Evolutionary conservation across 35 echinoderm and acorn worm species (phyloP), one percentile per base, ranked within the genome.

Genomic region (Stichopus chloronotus): DNA sequence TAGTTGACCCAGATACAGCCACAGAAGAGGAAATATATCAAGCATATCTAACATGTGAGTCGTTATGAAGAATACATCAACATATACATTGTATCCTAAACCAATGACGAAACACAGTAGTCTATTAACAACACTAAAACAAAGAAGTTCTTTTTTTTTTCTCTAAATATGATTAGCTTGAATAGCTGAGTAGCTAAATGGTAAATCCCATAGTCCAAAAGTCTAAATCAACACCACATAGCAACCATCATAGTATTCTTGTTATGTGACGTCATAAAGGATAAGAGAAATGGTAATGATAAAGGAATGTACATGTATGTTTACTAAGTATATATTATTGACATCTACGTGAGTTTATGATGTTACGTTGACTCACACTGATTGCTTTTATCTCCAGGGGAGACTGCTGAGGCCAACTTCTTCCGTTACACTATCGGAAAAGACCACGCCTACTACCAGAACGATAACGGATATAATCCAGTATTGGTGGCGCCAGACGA

Each of bases 11-110:
- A 17, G 0, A 14, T 7, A 76, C 72, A 79, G 55, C 89, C 8
- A 17, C 72, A 56, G 24, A 91, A n/a, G 89, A 78, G 24, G 76
- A 77, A 91, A 56, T 91, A 30, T 76, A 21, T 56, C 5, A 78
- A n/a, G 25, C 55, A 78, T 69, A 25, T 56, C 57, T 21, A 4
- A 55, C 63, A 91, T 91, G 89, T 91, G 52, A 91, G 89, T 91
- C 43, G 65, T 13, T 13, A 71, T n/a, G 11, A 71, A 71, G 65
- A 71, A n/a, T 13, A n/a, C 11, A 71, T 13, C 11, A 71, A 13
- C 11, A 71, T 71, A n/a, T 13, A 71, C n/a, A 71, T 71, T 4
- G n/a, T 13, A 13, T 71, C 11, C n/a, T 43, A 43, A 43, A 71
- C n/a, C 65, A n/a, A 71, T n/a, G 11, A 71, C 11, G 2, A 71